Conservation (phyloP, 2,888 invertebrate genomes). For the Epirrhoe alternata region DNA sequence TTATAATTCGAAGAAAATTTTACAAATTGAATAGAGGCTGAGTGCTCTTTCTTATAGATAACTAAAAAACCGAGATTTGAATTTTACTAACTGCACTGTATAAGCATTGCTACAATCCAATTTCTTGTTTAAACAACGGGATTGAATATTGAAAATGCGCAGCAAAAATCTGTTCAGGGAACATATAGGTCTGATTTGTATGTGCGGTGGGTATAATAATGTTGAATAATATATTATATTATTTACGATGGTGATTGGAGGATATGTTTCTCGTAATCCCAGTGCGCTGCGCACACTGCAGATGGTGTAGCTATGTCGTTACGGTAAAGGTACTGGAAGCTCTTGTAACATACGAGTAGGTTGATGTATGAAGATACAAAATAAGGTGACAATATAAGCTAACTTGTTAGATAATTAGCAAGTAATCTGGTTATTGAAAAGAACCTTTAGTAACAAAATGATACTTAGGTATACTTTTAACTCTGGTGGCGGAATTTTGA, state of each 20-base stretch:
- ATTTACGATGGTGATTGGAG: slow-evolving; percentile 74
- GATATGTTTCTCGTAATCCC: slow-evolving; percentile 67
- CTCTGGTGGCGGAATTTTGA: no score
- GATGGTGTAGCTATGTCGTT: slow-evolving; percentile 52
- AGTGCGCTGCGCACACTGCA: slow-evolving; percentile 71
- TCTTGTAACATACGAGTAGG: slow-evolving; percentile 12
- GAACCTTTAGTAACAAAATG: no score
- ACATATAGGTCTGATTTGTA: slow-evolving; percentile 53
- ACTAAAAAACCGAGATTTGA: slow-evolving; percentile 44
- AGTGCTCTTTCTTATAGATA: slow-evolving; percentile 45
- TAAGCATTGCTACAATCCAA: slow-evolving; percentile 66
- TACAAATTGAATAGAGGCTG: slow-evolving; percentile 19
- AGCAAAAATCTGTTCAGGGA: slow-evolving; percentile 64
- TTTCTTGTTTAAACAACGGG: slow-evolving; percentile 74
- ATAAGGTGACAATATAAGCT: not conserved
- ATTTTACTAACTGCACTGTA: slow-evolving; percentile 50
- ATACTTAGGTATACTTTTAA: no score
- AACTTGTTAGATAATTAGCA: not conserved
- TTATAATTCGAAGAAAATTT: not conserved
- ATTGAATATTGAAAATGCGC: slow-evolving; percentile 72
- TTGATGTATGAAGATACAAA: not conserved
- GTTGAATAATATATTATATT: slow-evolving; percentile 68
- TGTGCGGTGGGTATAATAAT: slow-evolving; percentile 41
- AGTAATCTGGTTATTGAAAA: not conserved
- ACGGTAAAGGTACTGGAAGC: slow-evolving; percentile 22